Percentiles rank a stretch among this genome's conserved stretches.
phyloP scores from a whole-genome alignment of 2,113 vertebrate species.

The Python bivittatus region DNA sequence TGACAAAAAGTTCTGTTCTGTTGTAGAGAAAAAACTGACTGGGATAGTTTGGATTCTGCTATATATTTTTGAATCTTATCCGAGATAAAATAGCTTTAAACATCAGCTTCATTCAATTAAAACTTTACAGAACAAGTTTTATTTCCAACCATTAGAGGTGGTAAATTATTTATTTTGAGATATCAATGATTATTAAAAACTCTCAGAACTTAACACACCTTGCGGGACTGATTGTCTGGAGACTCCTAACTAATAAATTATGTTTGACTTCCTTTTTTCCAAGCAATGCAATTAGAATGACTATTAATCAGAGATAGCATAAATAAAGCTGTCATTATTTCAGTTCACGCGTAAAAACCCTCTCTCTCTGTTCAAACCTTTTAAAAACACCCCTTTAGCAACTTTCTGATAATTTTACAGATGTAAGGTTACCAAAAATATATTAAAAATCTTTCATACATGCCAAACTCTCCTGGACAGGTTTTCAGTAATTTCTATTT shows the following conservation, averaged over 20 bases:
- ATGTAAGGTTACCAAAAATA: background rate
- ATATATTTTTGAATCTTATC: slow-evolving; percentile 22
- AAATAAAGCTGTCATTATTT: background rate
- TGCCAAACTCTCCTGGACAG: background rate
- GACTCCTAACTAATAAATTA: slow-evolving; percentile 11
- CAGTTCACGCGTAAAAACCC: background rate
- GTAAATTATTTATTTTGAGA: slow-evolving; percentile 26
- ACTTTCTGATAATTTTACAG: background rate
- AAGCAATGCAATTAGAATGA: slow-evolving; percentile 14
- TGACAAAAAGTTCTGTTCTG: background rate
- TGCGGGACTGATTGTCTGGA: slow-evolving; percentile 29
- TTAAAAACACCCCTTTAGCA: background rate
- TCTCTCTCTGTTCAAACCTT: background rate
- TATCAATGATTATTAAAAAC: slow-evolving; percentile 31
- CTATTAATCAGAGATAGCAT: slow-evolving; percentile 21
- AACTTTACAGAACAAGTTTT: slow-evolving; percentile 15
- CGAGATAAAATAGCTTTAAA: slow-evolving; percentile 18
- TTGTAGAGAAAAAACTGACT: background rate
- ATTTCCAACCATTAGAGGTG: background rate
- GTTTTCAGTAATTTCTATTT: background rate
- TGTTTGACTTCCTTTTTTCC: slow-evolving; percentile 23
- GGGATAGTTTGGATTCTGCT: background rate
- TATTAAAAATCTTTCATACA: background rate
- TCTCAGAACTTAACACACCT: slow-evolving; percentile 10
- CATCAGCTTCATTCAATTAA: slow-evolving; percentile 10